Percentiles rank a stretch among this genome's conserved stretches.
phyloP scores from a whole-genome alignment of 2,888 invertebrate genomes.

The Eupeodes luniger region DNA sequence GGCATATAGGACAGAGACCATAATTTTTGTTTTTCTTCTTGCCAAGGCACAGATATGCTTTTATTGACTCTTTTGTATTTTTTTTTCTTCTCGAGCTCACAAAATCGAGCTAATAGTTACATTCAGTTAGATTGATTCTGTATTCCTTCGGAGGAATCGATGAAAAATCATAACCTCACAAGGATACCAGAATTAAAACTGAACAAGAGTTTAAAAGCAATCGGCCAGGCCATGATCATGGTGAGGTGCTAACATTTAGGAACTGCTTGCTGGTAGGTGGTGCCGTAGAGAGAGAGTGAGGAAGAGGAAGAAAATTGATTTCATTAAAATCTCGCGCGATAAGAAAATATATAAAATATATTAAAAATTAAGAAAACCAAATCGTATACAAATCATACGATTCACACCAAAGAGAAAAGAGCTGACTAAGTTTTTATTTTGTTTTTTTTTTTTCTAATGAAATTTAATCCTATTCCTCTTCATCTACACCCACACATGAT shows the following conservation, averaged over 20 bases:
- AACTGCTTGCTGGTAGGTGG: conserved; percentile 50
- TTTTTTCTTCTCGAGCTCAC: conserved; percentile 37
- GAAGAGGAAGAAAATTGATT: conserved; percentile 38
- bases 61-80: conserved; percentile 24
- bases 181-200: not conserved
- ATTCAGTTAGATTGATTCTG: not conserved
- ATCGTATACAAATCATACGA: conserved; percentile 44
- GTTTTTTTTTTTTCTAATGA: not conserved
- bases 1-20: conserved; percentile 69
- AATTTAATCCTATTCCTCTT: conserved; percentile 86
- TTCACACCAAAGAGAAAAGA: conserved; percentile 56
- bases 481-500: conserved; percentile 95
- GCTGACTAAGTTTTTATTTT: conserved; percentile 39
- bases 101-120: conserved; percentile 61
- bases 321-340: conserved; percentile 31
- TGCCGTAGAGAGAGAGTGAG: conserved; percentile 52
- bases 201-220: conserved; percentile 35
- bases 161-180: not conserved
- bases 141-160: not conserved
- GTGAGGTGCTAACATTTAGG: conserved; percentile 48
- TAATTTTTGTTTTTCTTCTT: conserved; percentile 39
- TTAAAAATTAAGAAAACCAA: conserved; percentile 38
- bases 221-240: conserved; percentile 61
- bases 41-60: conserved; percentile 56
- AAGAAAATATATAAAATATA: not conserved